Conservation (phyloP, 2,888 invertebrate species). For the Cyaniris semiargus region DNA sequence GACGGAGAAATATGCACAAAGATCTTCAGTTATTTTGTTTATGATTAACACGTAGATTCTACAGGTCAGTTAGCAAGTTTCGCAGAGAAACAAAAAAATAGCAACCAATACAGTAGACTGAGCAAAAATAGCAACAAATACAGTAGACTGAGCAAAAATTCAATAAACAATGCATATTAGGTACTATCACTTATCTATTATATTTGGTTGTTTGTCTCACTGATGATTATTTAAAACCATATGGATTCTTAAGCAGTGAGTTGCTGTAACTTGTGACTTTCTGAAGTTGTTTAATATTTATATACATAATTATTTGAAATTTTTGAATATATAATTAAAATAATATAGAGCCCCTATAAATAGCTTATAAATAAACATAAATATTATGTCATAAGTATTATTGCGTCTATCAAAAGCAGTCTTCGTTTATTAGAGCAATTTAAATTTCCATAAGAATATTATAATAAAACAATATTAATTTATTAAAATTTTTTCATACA, state of each 20-base stretch:
- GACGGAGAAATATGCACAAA: not conserved
- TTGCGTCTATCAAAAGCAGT: not conserved
- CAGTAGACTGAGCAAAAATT: not conserved
- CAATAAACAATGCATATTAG: not conserved
- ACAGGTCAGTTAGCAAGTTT: no score
- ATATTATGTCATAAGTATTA: not conserved
- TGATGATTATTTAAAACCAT: not conserved
- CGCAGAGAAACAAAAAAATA: no score
- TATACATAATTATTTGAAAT: not conserved
- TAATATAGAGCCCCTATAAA: not conserved
- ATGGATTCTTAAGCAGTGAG: not conserved
- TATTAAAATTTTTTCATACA: not conserved
- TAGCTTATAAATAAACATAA: not conserved
- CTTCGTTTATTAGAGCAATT: conserved; percentile 6
- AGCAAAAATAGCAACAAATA: not conserved
- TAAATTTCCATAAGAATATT: not conserved
- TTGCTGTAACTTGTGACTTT: not conserved
- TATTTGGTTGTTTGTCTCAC: conserved; percentile 6
- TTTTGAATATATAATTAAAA: not conserved
- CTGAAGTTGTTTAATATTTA: no score
- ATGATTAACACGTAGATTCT: no score
- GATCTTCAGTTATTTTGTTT: not conserved
- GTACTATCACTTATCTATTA: not conserved
- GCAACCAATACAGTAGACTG: not conserved
- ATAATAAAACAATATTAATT: not conserved